Base-by-base conservation (phyloP, 2,888 invertebrate genomes). In the Operophtera brumata region DNA sequence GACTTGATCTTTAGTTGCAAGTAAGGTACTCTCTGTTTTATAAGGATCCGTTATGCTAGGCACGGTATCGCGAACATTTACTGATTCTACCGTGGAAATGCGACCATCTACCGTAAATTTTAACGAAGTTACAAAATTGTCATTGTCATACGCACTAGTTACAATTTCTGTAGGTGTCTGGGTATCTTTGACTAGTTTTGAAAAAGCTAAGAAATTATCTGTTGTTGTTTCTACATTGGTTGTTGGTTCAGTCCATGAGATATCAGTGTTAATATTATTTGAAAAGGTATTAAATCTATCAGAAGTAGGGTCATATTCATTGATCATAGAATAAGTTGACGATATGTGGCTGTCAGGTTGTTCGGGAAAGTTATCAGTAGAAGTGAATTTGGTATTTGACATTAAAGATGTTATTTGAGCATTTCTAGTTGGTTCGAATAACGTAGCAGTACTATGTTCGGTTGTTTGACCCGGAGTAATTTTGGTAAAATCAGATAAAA, bases 351-450 rank as follows among this genome's bases (percentile, higher is more conserved):
- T 34, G 2, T 34, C 34, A 26, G 41, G 6, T 6, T 40, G 25
- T 32, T 50, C 12, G 10, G 10, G 6, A 7, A 35, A 35, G 11
- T 42, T 11, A 11, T 13, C 20, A 39, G 30, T n/a, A 11, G 30
- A 39, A 39, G 43, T 50, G 20, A 12, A 36, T 20, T 30, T 8
- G 14, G 20, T 20, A 20, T 25, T 20, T 4, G 28, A 14, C 11
- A 36, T 36, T 13, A 28, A 9, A 26, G 11, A 7, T 9, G 6
- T 9, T 36, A n/a, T 30, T 20, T 42, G 42, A 2, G 13, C 42
- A 36, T 49, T 20, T n/a, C 36, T 6, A 6, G 43, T 50, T 26
- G 49, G 1, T 43, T 50, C 32, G 30, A 28, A 35, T 36, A 32
- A 30, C 12, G 39, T 40, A 39, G 30, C 12, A 10, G 32, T 47